These are phyloP conservation scores for Lordiphosa clarofinis DNA, from an alignment of 1,140 invertebrate species.

Conservation along the genomic window DNA sequence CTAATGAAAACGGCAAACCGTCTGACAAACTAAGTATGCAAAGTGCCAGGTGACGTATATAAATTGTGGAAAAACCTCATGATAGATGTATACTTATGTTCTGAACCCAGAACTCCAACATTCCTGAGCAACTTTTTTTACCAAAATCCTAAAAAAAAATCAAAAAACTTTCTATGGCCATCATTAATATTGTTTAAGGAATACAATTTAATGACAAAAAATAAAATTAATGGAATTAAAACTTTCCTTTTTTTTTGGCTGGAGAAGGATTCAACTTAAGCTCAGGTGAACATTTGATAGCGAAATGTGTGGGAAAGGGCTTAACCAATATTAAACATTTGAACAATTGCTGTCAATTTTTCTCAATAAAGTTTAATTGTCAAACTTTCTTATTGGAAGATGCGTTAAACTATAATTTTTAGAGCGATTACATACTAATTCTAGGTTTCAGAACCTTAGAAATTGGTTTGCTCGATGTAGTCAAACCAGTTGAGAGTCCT, in stretches of 20 bases:
- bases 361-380: no score
- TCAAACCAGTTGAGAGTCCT: no score
- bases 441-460: no score
- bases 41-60: constrained; percentile 63
- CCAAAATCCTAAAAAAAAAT: constrained; percentile 32
- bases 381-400: no score
- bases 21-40: constrained; percentile 36
- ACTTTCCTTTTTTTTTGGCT: constrained; percentile 1
- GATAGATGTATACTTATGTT: constrained; percentile 52
- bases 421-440: no score
- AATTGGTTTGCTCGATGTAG: no score
- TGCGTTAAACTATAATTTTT: no score
- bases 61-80: constrained; percentile 54
- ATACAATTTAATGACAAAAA: constrained; percentile 39
- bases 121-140: constrained; percentile 29
- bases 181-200: constrained; percentile 58
- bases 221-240: constrained; percentile 36
- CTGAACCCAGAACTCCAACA: background rate
- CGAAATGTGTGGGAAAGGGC: constrained; percentile 1
- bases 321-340: no score
- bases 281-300: constrained; percentile 15
- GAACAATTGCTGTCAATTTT: no score
- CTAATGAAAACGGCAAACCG: constrained; percentile 67
- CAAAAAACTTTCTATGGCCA: constrained; percentile 40
- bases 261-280: background rate